Evolutionary conservation across 2,888 invertebrate genomes (phyloP).

Genomic region (Eupeodes luniger): DNA sequence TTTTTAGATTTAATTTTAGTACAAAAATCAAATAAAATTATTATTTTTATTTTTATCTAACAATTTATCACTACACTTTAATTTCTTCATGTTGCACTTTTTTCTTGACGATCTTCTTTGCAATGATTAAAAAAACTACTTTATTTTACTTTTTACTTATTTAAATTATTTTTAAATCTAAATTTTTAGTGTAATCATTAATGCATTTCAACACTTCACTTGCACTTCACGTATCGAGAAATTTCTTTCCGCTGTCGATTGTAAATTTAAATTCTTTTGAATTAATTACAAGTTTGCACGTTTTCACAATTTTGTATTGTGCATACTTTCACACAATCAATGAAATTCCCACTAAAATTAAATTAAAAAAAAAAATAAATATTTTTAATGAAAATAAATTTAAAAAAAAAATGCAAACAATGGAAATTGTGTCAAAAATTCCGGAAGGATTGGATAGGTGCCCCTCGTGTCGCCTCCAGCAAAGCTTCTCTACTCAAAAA

Average conservation of each 20-base stretch:
- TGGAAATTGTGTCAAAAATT: constrained; percentile 1
- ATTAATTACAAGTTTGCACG: constrained; percentile 30
- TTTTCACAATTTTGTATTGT: constrained; percentile 48
- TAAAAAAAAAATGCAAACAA: neutral
- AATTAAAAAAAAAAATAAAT: constrained; percentile 5
- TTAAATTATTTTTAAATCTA: neutral
- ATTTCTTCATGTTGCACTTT: constrained; percentile 58
- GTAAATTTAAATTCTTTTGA: constrained; percentile 46
- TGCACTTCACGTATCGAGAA: constrained; percentile 31
- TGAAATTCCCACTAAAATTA: constrained; percentile 18
- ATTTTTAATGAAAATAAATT: neutral
- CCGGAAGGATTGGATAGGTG: neutral
- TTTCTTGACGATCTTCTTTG: neutral
- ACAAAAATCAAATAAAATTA: constrained; percentile 23
- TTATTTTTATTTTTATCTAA: constrained; percentile 30
- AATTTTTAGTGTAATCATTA: too few relatives aligned
- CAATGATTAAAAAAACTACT: neutral
- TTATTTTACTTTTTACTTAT: neutral
- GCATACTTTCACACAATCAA: constrained; percentile 1
- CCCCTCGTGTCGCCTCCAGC: neutral
- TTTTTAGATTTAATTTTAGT: constrained; percentile 35
- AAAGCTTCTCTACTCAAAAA: neutral
- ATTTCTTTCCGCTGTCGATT: constrained; percentile 38
- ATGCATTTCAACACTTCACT: constrained; percentile 13
- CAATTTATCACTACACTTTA: constrained; percentile 43